Percentiles rank a stretch among this genome's conserved stretches.
Evolutionary conservation across 2,888 invertebrate genomes (phyloP).

Genomic region (Tetragonisca angustula): DNA sequence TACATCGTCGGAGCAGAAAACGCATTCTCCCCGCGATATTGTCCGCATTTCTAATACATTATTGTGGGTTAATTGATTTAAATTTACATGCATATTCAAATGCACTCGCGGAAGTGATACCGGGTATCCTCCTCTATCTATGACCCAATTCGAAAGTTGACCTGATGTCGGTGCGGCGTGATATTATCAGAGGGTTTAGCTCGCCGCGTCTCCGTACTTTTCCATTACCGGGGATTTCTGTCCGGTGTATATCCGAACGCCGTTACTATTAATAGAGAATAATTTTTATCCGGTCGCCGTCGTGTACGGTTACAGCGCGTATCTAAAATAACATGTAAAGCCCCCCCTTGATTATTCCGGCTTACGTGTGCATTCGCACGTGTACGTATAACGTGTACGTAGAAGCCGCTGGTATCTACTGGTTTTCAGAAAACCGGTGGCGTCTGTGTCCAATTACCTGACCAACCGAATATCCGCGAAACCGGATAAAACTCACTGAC

Average conservation of each 20-base stretch:
- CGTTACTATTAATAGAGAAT: conserved; percentile 31
- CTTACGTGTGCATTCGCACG: not conserved
- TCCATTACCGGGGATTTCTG: conserved; percentile 48
- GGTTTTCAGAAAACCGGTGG: conserved; percentile 20
- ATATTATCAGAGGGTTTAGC: conserved; percentile 42
- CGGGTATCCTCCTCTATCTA: conserved; percentile 7
- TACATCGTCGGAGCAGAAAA: not conserved
- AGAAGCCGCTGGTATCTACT: conserved; percentile 2
- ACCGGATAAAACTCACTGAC: conserved; percentile 47
- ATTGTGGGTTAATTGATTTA: conserved; percentile 41
- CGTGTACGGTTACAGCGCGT: not conserved
- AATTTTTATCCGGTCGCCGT: conserved; percentile 28
- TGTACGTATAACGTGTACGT: not conserved
- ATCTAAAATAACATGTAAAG: conserved; percentile 12
- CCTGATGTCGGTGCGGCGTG: not conserved
- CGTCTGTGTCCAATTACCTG: conserved; percentile 55
- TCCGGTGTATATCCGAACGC: conserved; percentile 13
- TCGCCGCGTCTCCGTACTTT: conserved; percentile 26
- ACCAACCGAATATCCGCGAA: conserved; percentile 50
- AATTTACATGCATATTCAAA: conserved; percentile 47
- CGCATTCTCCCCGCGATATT: not conserved
- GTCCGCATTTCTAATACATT: conserved; percentile 21
- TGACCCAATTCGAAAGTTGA: conserved; percentile 42
- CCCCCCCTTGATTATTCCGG: conserved; percentile 19
- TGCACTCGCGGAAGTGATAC: not conserved